Evolutionary conservation across 2,797 vertebrate species (phyloP), one percentile per base, ranked within the genome.

Genomic region (Atherinosoma microstoma): DNA sequence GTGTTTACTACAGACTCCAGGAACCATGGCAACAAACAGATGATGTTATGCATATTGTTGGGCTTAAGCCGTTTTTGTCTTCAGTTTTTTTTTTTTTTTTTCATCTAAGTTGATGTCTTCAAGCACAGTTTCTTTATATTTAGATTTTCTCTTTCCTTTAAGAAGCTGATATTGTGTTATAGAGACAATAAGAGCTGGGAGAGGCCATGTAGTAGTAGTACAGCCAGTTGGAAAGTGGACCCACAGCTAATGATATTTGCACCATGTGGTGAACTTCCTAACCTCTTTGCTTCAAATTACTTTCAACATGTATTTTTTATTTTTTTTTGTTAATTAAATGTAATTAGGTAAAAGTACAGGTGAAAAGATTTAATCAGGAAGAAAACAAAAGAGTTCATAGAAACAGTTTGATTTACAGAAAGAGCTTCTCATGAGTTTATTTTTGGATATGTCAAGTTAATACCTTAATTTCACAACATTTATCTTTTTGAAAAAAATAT

Each of bases 1-100:
- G 3, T 51, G 38, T 86, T 72, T 47, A 53, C 35, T 60, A 13
- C 51, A 27, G 53, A 10, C 18, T 30, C n/a, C 16, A 3, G 16
- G 53, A 66, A 45, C 38, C 0, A 11, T 57, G 35, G 32, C 34
- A 70, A 29, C 40, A 58, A 70, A 32, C 8, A 24, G 20, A 47
- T 38, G 15, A 62, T 58, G 20, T 36, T 30, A 9, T 38, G 1
- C 30, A 32, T 29, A n/a, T 16, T 54, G 15, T 24, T 68, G 22
- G 34, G 42, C 6, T 45, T 45, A 16, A 6, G 63, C 40, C 27
- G 18, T 61, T 67, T 62, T 38, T 45, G 9, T 32, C 7, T 51
- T 49, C 18, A 53, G 7, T 49, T 66, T 20, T 66, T 10, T 20
- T 20, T 51, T 4, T 6, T 1, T 42, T 42, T 42, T 18, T 15